Base-by-base conservation (phyloP, 2,797 vertebrate species). In the Tinamus major region DNA sequence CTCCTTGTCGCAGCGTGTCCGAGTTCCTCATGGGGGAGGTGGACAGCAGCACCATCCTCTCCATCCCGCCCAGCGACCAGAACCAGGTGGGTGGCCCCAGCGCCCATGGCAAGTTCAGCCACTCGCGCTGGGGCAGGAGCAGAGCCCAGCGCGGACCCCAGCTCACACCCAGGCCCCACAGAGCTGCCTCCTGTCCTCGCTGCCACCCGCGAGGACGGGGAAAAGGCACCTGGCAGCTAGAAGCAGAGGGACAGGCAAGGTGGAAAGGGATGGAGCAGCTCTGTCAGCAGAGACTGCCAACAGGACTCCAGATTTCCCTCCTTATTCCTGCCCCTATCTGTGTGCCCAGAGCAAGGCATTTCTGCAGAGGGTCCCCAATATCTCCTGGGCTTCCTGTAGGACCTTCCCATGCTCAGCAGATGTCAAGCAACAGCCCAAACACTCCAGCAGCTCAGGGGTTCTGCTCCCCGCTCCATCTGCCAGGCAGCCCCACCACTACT, bases 11-110 rank as follows among this genome's bases (percentile, higher is more conserved):
- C 95, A 99, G 99, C 5, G 99, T 99, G 80, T 99, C 99, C 0
- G 99, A 99, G 78, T 98, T 99, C 97, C 98, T 99, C 97, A 99
- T 99, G 99, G 99, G 99, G 7, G 99, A 99, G 90, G 98, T 99
- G 95, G 99, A 99, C 98, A 99, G 98, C 97, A 99, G 98, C 96
- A 99, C 99, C 2, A 95, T 99, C 88, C 98, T 99, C 92, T 99
- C 99, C 1, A 97, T 99, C 95, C 98, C 98, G n/a, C 99, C 98
- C 4, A 98, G 98, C 0, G 99, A 99, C 96, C 98, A 98, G 87
- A 98, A 98, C 97, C 98, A 99, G 98, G 99, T 99, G 96, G 98
- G 98, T 1, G 11, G 3, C 4, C 26, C 41, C 9, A 0, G 7
- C 2, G 67, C 26, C 48, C 42, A 2, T 23, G 20, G 19, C 7